Conservation (phyloP, 2,888 invertebrate genomes). For the Cerastoderma edule region DNA sequence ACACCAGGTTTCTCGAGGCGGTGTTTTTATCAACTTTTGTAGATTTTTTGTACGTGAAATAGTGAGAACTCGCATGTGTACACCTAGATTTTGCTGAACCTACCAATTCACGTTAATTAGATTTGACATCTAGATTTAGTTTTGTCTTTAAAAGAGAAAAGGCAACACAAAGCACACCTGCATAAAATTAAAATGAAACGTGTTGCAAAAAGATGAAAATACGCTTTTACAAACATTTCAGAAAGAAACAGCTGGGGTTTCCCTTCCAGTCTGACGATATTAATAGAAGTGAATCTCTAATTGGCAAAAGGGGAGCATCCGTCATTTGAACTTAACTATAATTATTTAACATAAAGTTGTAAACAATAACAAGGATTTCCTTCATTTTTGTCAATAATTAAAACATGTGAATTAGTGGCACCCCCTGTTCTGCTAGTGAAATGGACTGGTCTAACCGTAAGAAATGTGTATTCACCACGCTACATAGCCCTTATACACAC, state of each 20-base stretch:
- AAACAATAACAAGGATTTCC: conserved; percentile 22
- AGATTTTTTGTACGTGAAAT: no score
- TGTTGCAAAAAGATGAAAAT: conserved; percentile 18
- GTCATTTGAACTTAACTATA: conserved; percentile 26
- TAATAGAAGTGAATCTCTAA: conserved; percentile 38
- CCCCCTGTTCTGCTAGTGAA: conserved; percentile 1
- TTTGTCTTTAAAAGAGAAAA: no score
- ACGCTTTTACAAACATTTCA: conserved; percentile 19
- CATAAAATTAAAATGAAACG: neutral
- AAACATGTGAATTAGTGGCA: neutral
- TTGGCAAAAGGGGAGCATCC: conserved; percentile 33
- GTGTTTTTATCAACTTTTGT: neutral
- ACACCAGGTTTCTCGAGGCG: conserved; percentile 7
- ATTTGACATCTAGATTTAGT: no score
- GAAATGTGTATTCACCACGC: conserved; percentile 23
- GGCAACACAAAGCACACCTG: neutral
- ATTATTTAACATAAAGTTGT: conserved; percentile 25
- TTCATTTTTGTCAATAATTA: conserved; percentile 18
- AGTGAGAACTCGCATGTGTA: no score
- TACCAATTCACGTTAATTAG: no score
- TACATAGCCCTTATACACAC: conserved; percentile 6
- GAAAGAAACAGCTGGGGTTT: conserved; percentile 55
- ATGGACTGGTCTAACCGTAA: conserved; percentile 9
- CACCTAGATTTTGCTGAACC: no score
- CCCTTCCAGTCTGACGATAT: conserved; percentile 38